phyloP scores from a whole-genome alignment of 2,888 invertebrate genomes.

The Entomobrya proxima region DNA sequence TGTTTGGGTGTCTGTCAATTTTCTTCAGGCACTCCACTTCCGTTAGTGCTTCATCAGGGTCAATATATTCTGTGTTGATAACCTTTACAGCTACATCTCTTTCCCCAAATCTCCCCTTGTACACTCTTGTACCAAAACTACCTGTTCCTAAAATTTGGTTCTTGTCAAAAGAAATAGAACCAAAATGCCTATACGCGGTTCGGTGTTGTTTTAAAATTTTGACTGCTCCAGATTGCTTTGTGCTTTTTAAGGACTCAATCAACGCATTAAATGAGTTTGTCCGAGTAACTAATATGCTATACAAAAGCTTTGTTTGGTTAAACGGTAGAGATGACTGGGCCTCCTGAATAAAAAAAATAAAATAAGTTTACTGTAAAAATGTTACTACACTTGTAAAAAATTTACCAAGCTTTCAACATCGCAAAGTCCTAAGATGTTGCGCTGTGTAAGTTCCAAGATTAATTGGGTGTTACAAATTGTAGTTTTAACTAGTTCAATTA shows the following conservation, averaged over 20 bases:
- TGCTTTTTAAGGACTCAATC: neutral
- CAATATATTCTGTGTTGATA: neutral
- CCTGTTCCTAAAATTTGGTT: neutral
- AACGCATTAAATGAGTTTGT: neutral
- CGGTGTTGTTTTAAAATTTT: neutral
- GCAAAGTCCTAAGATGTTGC: neutral
- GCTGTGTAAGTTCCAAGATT: neutral
- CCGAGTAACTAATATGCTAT: neutral
- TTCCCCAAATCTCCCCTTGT: neutral
- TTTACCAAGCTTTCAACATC: neutral
- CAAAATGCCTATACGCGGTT: neutral
- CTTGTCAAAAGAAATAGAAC: neutral
- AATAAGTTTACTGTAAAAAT: neutral
- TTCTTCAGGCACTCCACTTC: neutral
- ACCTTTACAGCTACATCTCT: conserved; percentile 19
- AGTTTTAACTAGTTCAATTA: neutral
- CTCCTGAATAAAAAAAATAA: neutral
- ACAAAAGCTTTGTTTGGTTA: neutral
- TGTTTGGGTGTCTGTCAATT: neutral
- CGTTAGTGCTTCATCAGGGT: neutral
- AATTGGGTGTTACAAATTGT: neutral
- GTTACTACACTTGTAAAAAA: neutral
- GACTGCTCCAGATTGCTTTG: neutral
- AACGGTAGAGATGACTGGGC: neutral
- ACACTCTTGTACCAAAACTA: neutral